Evolutionary conservation across 2,888 invertebrate species (phyloP).

Genomic region (Cryptosula pallasiana): DNA sequence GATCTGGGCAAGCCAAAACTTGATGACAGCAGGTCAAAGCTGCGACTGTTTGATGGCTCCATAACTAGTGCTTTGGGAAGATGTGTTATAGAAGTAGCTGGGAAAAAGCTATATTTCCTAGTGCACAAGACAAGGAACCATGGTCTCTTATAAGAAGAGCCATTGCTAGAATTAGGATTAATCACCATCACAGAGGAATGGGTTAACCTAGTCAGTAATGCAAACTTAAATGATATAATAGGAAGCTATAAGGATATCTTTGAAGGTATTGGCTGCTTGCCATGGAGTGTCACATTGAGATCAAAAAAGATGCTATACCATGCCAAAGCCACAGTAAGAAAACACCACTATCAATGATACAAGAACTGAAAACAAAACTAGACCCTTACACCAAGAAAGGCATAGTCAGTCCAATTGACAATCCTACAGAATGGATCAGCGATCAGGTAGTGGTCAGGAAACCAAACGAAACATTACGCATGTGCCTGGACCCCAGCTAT

Average conservation of each 20-base stretch:
- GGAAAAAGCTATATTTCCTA: neutral
- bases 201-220: conserved; percentile 6
- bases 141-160: neutral
- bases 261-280: neutral
- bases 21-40: no score
- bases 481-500: neutral
- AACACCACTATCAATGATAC: neutral
- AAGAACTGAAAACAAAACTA: neutral
- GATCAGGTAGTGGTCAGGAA: neutral
- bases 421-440: neutral
- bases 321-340: neutral
- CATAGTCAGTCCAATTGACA: neutral
- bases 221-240: neutral
- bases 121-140: conserved; percentile 1
- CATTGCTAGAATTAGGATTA: neutral
- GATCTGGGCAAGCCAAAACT: no score
- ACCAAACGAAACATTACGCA: neutral
- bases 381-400: no score
- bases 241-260: neutral
- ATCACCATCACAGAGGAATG: neutral
- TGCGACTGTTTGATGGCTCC: no score
- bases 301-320: neutral
- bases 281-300: neutral
- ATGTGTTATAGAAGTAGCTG: no score
- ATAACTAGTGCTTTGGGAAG: no score